Percentiles rank a stretch among this genome's conserved stretches.
These are phyloP conservation scores for Halocynthia roretzi DNA, from an alignment of 23 tunicate genomes.

Conservation along the genomic window DNA sequence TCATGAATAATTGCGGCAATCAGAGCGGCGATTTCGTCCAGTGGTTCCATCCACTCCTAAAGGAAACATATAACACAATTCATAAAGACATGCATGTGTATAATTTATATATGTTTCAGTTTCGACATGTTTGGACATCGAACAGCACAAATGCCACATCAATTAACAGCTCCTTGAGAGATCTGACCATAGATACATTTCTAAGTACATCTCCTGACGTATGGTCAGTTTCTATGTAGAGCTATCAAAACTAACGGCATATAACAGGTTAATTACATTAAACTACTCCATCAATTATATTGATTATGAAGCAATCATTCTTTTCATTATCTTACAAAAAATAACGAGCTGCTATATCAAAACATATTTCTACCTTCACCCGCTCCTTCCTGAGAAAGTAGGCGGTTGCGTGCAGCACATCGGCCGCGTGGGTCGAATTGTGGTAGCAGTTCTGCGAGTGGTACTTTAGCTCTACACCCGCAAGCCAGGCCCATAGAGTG, in stretches of 20 bases:
- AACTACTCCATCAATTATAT: too few relatives aligned
- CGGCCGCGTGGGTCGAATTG: slow-evolving; percentile 83
- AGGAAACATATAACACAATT: neutral
- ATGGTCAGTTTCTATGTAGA: too few relatives aligned
- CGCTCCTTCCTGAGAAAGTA: slow-evolving; percentile 66
- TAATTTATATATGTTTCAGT: neutral
- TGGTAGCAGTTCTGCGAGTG: slow-evolving; percentile 65
- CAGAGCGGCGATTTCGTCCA: slow-evolving; percentile 43
- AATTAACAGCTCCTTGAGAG: neutral
- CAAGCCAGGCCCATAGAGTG: slow-evolving; percentile 68
- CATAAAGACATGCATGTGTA: neutral
- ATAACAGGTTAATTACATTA: too few relatives aligned
- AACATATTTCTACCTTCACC: slow-evolving; percentile 22
- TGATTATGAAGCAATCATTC: too few relatives aligned
- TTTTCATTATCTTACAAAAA: too few relatives aligned
- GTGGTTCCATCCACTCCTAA: slow-evolving; percentile 72
- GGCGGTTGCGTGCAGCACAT: slow-evolving; percentile 77
- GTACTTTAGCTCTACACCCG: slow-evolving; percentile 42
- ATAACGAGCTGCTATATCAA: too few relatives aligned
- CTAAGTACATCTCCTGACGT: too few relatives aligned
- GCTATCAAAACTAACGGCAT: too few relatives aligned
- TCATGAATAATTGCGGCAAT: slow-evolving; percentile 79
- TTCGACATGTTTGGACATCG: neutral
- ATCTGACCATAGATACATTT: too few relatives aligned
- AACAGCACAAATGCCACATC: neutral